Evolutionary conservation across 1,140 invertebrate genomes (phyloP).

Genomic region (Dysdera silvatica): DNA sequence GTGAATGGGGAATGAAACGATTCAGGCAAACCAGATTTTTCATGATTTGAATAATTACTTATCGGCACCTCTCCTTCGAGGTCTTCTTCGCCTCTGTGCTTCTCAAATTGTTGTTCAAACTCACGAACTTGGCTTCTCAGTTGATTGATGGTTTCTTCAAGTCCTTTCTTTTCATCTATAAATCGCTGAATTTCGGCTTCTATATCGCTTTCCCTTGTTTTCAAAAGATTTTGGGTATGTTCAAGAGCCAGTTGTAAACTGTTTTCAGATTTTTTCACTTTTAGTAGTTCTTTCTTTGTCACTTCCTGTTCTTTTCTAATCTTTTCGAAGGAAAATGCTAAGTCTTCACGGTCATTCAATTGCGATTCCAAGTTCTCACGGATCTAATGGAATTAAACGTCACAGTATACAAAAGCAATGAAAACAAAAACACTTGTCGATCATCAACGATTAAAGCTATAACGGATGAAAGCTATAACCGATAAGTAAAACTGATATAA

Average conservation of each 20-base stretch:
- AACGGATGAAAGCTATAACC: no score
- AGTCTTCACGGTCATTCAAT: slow-evolving; percentile 42
- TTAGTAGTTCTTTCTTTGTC: slow-evolving; percentile 39
- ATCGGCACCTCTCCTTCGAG: slow-evolving; percentile 7
- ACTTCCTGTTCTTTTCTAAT: slow-evolving; percentile 36
- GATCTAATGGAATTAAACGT: slow-evolving; percentile 9
- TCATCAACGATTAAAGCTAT: no score
- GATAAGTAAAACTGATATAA: no score
- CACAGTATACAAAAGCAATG: no score
- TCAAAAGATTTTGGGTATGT: slow-evolving; percentile 30
- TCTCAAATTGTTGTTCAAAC: slow-evolving; percentile 13
- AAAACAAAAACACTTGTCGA: no score
- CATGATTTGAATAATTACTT: no score
- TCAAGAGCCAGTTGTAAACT: slow-evolving; percentile 33
- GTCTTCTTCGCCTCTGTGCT: slow-evolving; percentile 2
- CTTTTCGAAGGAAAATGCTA: slow-evolving; percentile 36
- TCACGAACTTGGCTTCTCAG: slow-evolving; percentile 23
- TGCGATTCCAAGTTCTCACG: slow-evolving; percentile 37
- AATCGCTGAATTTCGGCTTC: slow-evolving; percentile 11
- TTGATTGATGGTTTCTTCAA: slow-evolving; percentile 27
- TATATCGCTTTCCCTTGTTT: slow-evolving; percentile 29
- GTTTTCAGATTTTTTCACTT: slow-evolving; percentile 38
- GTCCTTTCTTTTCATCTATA: slow-evolving; percentile 25
- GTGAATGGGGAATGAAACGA: no score
- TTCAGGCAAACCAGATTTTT: no score